Percentiles rank a stretch among this genome's conserved stretches.
Evolutionary conservation across 2,113 vertebrate genomes (phyloP).

Genomic region (Planiliza haematocheilus): DNA sequence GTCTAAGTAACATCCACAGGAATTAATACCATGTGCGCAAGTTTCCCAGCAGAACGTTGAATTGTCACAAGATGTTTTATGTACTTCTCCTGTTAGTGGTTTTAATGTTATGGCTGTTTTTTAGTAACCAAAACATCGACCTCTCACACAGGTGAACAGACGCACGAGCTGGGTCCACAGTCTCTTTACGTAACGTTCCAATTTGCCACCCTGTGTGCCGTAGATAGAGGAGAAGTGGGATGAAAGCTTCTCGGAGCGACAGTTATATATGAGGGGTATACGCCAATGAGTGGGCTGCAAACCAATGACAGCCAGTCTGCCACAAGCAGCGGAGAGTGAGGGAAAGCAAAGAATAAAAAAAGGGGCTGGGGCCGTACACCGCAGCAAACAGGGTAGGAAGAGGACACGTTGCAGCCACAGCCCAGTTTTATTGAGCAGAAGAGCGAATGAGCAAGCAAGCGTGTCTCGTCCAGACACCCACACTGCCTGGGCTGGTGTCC

Average conservation of each 20-base stretch:
- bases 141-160: too few species aligned
- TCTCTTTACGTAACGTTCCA: slow-evolving; percentile 54
- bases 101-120: too few species aligned
- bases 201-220: slow-evolving; percentile 44
- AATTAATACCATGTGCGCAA: too few species aligned
- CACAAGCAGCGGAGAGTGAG: slow-evolving; percentile 45
- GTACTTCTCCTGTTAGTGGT: too few species aligned
- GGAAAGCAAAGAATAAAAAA: slow-evolving; percentile 50
- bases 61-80: too few species aligned
- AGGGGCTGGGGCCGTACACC: slow-evolving; percentile 49
- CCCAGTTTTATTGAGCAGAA: slow-evolving; percentile 65
- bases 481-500: slow-evolving; percentile 70
- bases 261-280: slow-evolving; percentile 55
- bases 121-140: too few species aligned
- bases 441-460: slow-evolving; percentile 69
- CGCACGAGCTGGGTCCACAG: slow-evolving; percentile 25
- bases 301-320: slow-evolving; percentile 77
- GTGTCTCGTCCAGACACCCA: slow-evolving; percentile 72
- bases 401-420: slow-evolving; percentile 50
- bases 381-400: slow-evolving; percentile 57
- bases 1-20: too few species aligned
- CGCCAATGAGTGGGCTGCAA: slow-evolving; percentile 76
- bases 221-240: slow-evolving; percentile 46
- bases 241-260: slow-evolving; percentile 61
- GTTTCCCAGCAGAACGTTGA: too few species aligned